Evolutionary conservation across 2,113 vertebrate genomes (phyloP).

Genomic region (Arizona elegans): DNA sequence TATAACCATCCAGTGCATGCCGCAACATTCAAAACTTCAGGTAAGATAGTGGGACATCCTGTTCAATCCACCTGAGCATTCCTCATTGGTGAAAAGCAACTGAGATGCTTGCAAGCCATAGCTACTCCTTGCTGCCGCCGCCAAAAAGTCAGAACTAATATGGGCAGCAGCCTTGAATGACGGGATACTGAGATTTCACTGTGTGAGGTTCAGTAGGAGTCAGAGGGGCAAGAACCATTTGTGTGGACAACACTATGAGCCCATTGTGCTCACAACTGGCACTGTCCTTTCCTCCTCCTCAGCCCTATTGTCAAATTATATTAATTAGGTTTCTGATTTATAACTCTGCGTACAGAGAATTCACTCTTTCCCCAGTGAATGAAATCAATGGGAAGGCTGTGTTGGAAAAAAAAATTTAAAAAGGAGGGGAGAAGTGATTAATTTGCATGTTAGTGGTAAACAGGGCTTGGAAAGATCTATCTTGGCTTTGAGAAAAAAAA

Average conservation of each 20-base stretch:
- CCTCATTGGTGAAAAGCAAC: neutral
- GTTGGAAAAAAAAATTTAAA: neutral
- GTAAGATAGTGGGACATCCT: neutral
- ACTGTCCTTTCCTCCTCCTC: neutral
- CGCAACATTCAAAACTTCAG: neutral
- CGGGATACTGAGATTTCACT: neutral
- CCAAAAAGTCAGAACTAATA: neutral
- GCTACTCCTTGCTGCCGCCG: neutral
- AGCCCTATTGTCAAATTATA: neutral
- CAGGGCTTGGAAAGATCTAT: neutral
- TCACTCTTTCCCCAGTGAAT: neutral
- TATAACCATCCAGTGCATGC: too few species aligned
- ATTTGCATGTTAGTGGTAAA: constrained; percentile 6
- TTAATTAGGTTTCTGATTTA: constrained; percentile 18
- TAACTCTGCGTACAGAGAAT: constrained; percentile 3
- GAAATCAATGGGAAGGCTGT: neutral
- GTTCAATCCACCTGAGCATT: neutral
- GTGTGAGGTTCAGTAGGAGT: neutral
- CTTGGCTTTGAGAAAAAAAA: neutral
- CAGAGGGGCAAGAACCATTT: neutral
- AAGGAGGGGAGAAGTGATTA: neutral
- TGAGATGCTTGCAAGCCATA: neutral
- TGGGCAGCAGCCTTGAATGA: neutral
- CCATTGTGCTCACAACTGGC: neutral
- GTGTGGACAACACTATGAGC: neutral